Conservation (phyloP, 1,140 invertebrate species). For the Conopomorpha cramerella region DNA sequence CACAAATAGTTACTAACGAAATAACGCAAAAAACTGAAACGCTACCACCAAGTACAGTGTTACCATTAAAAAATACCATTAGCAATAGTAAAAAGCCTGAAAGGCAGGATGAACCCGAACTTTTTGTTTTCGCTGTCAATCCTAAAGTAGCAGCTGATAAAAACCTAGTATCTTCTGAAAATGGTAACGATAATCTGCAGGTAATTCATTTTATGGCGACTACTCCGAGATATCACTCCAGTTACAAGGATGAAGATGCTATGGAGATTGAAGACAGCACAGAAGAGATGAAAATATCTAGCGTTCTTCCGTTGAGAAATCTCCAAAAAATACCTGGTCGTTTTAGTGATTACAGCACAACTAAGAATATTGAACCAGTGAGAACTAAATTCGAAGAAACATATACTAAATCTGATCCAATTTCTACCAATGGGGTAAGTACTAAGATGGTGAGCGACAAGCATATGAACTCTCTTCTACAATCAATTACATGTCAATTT, state of each 20-base stretch:
- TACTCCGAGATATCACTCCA: constrained; percentile 39
- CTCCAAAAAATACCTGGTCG: constrained; percentile 34
- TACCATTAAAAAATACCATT: neutral
- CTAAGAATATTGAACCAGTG: constrained; percentile 9
- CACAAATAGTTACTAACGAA: neutral
- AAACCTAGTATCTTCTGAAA: constrained; percentile 17
- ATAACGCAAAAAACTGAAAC: no score
- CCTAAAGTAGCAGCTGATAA: constrained; percentile 35
- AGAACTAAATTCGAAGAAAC: constrained; percentile 27
- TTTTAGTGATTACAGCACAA: constrained; percentile 18
- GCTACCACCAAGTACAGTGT: no score
- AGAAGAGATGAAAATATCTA: constrained; percentile 11
- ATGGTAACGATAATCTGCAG: constrained; percentile 25
- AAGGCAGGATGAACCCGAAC: constrained; percentile 11
- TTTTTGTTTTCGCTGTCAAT: constrained; percentile 26
- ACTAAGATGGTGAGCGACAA: no score
- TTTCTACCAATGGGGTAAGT: neutral
- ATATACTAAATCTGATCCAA: constrained; percentile 31
- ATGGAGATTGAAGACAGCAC: constrained; percentile 11
- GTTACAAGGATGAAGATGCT: constrained; percentile 26
- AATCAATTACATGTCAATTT: neutral
- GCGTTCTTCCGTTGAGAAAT: constrained; percentile 28
- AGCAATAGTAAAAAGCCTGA: constrained; percentile 8
- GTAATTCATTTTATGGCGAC: constrained; percentile 14
- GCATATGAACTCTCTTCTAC: neutral